Percentiles rank a stretch among this genome's conserved stretches.
Conservation (phyloP, 1,140 invertebrate species). For the Megathymus violae region DNA sequence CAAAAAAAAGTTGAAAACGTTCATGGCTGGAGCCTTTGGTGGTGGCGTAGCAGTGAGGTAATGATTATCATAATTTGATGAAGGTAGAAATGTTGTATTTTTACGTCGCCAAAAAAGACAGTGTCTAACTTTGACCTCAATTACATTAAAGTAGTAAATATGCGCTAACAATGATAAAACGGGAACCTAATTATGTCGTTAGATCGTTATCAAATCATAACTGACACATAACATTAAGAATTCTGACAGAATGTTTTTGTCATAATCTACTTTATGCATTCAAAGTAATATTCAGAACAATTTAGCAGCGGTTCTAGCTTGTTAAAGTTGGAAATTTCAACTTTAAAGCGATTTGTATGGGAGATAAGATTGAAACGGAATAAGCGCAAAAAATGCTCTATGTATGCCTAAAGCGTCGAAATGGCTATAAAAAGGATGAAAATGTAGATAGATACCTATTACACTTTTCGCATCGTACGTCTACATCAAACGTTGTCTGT, state of each 20-base stretch:
- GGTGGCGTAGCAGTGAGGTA: too few relatives aligned
- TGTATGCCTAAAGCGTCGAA: slow-evolving; percentile 14
- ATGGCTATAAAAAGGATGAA: slow-evolving; percentile 20
- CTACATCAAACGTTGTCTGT: slow-evolving; percentile 37
- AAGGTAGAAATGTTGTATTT: too few relatives aligned
- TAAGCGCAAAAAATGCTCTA: slow-evolving; percentile 31
- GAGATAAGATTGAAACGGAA: slow-evolving; percentile 14
- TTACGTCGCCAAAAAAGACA: too few relatives aligned
- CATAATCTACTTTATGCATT: slow-evolving; percentile 16
- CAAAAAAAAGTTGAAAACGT: too few relatives aligned
- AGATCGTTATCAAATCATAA: slow-evolving; percentile 25
- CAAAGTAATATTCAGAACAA: slow-evolving; percentile 20
- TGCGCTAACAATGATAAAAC: background rate
- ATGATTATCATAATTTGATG: too few relatives aligned
- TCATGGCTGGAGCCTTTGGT: too few relatives aligned
- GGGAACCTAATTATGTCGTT: slow-evolving; percentile 13
- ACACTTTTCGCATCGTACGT: slow-evolving; percentile 39
- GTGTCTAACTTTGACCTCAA: too few relatives aligned
- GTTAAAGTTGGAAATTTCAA: slow-evolving; percentile 15
- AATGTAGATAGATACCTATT: slow-evolving; percentile 12
- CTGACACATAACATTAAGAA: slow-evolving; percentile 29
- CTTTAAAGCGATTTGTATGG: slow-evolving; percentile 23
- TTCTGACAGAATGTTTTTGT: slow-evolving; percentile 23
- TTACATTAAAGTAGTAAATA: background rate
- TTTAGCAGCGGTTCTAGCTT: slow-evolving; percentile 3